Evolutionary conservation across 1,140 invertebrate species (phyloP).

Genomic region (Drosophila tropicalis): DNA sequence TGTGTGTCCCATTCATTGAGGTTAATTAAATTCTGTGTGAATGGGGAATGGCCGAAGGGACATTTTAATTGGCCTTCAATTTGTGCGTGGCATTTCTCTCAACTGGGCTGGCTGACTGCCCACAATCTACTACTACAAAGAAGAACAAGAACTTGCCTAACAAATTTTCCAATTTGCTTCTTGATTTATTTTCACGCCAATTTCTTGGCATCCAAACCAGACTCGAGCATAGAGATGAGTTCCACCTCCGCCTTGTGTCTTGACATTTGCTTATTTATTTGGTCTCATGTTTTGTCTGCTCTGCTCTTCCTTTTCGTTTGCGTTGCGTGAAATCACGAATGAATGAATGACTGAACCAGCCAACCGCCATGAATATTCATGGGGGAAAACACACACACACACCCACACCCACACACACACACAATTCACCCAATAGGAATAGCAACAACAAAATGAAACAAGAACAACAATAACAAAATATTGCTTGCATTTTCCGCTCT

Average conservation of each 20-base stretch:
- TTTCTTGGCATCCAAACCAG: constrained; percentile 62
- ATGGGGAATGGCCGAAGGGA: constrained; percentile 67
- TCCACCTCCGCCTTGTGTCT: constrained; percentile 47
- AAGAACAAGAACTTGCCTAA: constrained; percentile 45
- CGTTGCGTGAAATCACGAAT: constrained; percentile 78
- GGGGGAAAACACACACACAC: constrained; percentile 24
- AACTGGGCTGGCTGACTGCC: constrained; percentile 18
- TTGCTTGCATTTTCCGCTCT: constrained; percentile 74
- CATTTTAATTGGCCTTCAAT: constrained; percentile 78
- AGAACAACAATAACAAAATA: constrained; percentile 42
- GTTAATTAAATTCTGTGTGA: constrained; percentile 72
- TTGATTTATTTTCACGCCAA: constrained; percentile 81
- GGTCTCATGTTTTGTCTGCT: constrained; percentile 75
- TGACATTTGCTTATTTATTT: constrained; percentile 82
- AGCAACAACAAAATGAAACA: constrained; percentile 7
- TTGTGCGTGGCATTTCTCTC: constrained; percentile 34
- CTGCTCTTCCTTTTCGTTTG: constrained; percentile 12
- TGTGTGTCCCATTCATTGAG: constrained; percentile 28
- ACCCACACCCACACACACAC: constrained; percentile 20
- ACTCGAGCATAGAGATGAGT: constrained; percentile 19
- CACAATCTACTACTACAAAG: constrained; percentile 15
- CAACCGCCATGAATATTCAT: constrained; percentile 77
- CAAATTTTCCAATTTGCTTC: constrained; percentile 81
- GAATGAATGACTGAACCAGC: constrained; percentile 77
- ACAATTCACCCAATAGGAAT: constrained; percentile 46